These are phyloP conservation scores for Netelia virgata DNA, from an alignment of 2,888 invertebrate genomes.

Conservation along the genomic window DNA sequence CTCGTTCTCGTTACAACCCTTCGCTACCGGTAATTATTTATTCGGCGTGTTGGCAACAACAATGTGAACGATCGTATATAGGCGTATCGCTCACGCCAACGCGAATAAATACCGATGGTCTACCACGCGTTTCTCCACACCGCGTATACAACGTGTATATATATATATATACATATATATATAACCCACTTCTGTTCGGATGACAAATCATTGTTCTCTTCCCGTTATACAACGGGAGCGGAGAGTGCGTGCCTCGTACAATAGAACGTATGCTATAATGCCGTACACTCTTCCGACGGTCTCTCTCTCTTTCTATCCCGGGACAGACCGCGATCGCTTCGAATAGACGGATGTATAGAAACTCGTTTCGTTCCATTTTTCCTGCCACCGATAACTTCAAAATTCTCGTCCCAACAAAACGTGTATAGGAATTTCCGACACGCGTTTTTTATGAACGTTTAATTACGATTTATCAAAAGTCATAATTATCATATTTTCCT, in stretches of 20 bases:
- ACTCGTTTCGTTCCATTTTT: slow-evolving; percentile 48
- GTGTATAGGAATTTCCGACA: background rate
- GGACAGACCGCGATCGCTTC: slow-evolving; percentile 26
- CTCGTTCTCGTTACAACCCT: slow-evolving; percentile 38
- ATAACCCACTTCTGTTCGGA: slow-evolving; percentile 45
- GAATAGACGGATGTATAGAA: slow-evolving; percentile 22
- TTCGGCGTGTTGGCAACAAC: slow-evolving; percentile 62
- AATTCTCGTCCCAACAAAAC: slow-evolving; percentile 13
- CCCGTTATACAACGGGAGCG: background rate
- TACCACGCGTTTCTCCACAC: slow-evolving; percentile 56
- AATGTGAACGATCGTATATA: slow-evolving; percentile 55
- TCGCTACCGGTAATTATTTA: slow-evolving; percentile 66
- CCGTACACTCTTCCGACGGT: background rate
- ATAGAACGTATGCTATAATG: slow-evolving; percentile 36
- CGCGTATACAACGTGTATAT: slow-evolving; percentile 3
- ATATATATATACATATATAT: background rate
- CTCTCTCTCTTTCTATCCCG: background rate
- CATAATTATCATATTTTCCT: no score
- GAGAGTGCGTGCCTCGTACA: slow-evolving; percentile 25
- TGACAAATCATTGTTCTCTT: slow-evolving; percentile 67
- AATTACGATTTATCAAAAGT: no score
- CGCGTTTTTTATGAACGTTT: background rate
- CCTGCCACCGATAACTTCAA: slow-evolving; percentile 29
- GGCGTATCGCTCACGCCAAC: slow-evolving; percentile 47
- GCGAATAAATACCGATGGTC: slow-evolving; percentile 65